Percentiles rank a stretch among this genome's conserved stretches.
Conservation (phyloP, 1,140 invertebrate genomes). For the Pseudomyrmex gracilis region DNA sequence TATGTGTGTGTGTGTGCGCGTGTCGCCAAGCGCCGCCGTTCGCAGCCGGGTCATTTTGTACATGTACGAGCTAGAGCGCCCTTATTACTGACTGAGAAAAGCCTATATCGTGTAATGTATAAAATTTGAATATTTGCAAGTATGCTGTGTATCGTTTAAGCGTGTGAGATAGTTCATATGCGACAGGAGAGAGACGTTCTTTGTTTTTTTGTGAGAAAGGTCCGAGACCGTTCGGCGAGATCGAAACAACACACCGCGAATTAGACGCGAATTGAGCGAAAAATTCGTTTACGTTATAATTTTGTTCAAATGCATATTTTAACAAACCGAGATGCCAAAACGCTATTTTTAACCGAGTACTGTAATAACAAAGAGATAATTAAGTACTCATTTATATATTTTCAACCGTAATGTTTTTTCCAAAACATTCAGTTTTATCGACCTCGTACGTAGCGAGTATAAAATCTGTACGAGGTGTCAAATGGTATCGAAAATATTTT, state of each 20-base stretch:
- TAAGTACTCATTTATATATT: too few species aligned
- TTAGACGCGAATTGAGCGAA: conserved; percentile 21
- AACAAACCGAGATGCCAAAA: too few species aligned
- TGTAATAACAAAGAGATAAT: too few species aligned
- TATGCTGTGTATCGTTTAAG: conserved; percentile 49
- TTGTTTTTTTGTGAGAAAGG: conserved; percentile 37
- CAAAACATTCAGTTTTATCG: too few species aligned
- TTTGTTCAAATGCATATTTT: too few species aligned
- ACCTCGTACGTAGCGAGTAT: too few species aligned
- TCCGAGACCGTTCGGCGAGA: conserved; percentile 24
- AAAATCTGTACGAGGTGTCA: too few species aligned
- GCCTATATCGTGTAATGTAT: conserved; percentile 66
- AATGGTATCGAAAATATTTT: too few species aligned
- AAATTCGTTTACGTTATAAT: conserved; percentile 32
- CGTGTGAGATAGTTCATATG: conserved; percentile 18
- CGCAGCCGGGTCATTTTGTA: conserved; percentile 14
- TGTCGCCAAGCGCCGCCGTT: background rate
- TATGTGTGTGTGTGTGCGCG: too few species aligned
- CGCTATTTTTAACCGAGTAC: too few species aligned
- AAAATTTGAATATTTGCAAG: background rate
- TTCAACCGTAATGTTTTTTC: too few species aligned
- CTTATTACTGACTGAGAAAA: conserved; percentile 73
- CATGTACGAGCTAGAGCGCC: conserved; percentile 69
- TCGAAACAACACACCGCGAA: conserved; percentile 11
- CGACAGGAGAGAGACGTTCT: conserved; percentile 12